These are phyloP conservation scores for Morone chrysops DNA, from an alignment of 2,113 vertebrate genomes.

Conservation along the genomic window DNA sequence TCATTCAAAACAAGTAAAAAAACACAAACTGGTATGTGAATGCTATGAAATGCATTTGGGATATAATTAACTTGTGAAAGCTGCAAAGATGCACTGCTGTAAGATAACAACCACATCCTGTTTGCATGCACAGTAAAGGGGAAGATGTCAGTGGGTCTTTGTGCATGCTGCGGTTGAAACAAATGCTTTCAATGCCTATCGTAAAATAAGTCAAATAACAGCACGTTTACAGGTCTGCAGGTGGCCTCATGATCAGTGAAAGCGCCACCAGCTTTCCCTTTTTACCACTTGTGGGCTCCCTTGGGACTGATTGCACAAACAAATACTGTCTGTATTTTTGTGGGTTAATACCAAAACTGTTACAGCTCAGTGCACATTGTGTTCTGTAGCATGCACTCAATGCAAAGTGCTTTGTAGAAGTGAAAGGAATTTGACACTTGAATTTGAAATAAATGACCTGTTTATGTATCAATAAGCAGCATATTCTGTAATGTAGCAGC, in stretches of 20 bases:
- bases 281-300: constrained; percentile 43
- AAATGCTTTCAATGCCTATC: constrained; percentile 47
- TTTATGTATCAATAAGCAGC: neutral
- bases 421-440: neutral
- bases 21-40: neutral
- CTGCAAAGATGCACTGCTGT: neutral
- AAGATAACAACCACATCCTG: constrained; percentile 48
- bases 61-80: constrained; percentile 3
- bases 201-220: constrained; percentile 40
- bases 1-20: constrained; percentile 3
- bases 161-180: constrained; percentile 29
- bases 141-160: constrained; percentile 30
- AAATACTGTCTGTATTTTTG: constrained; percentile 50
- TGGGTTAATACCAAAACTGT: constrained; percentile 62
- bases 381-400: neutral
- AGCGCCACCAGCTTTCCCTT: constrained; percentile 63
- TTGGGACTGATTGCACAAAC: constrained; percentile 48
- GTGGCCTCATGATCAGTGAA: constrained; percentile 57
- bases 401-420: neutral
- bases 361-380: constrained; percentile 26
- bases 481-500: neutral
- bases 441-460: neutral
- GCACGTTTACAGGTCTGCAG: constrained; percentile 62
- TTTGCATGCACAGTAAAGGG: constrained; percentile 20
- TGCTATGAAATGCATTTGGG: neutral